These are phyloP conservation scores for Catocala nupta DNA, from an alignment of 2,888 invertebrate genomes.

Conservation along the genomic window DNA sequence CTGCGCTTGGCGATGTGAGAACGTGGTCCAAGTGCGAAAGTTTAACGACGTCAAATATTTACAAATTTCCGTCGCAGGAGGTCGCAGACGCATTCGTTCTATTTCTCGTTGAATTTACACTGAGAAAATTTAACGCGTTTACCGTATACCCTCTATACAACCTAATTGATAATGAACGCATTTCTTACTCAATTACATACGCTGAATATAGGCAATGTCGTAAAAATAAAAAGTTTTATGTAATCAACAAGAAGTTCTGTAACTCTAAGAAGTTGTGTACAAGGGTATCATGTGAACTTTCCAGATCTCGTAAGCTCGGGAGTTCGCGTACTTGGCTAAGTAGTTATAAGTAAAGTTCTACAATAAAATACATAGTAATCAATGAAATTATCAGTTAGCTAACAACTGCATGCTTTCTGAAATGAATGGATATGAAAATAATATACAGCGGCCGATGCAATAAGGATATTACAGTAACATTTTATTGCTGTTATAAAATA, in stretches of 20 bases:
- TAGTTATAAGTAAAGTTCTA: conserved; percentile 50
- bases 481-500: conserved; percentile 2
- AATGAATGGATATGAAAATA: conserved; percentile 1
- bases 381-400: conserved; percentile 33
- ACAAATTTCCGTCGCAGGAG: conserved; percentile 56
- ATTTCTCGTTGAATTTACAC: conserved; percentile 54
- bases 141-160: conserved; percentile 1
- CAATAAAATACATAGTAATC: conserved; percentile 42
- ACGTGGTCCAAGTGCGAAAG: conserved; percentile 62
- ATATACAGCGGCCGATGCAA: not conserved
- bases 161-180: too few relatives aligned
- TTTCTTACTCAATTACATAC: too few relatives aligned
- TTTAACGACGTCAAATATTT: conserved; percentile 71
- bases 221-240: conserved; percentile 3
- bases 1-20: conserved; percentile 49
- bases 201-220: too few relatives aligned
- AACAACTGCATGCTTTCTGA: not conserved
- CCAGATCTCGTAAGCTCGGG: conserved; percentile 49
- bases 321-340: conserved; percentile 41
- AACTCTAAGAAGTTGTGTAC: conserved; percentile 38
- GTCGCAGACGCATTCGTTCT: conserved; percentile 48
- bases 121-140: conserved; percentile 34
- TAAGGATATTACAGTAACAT: not conserved
- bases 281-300: conserved; percentile 45
- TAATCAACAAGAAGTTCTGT: conserved; percentile 47